Conservation (phyloP, 2,888 invertebrate genomes). For the Synergus umbraculus region DNA sequence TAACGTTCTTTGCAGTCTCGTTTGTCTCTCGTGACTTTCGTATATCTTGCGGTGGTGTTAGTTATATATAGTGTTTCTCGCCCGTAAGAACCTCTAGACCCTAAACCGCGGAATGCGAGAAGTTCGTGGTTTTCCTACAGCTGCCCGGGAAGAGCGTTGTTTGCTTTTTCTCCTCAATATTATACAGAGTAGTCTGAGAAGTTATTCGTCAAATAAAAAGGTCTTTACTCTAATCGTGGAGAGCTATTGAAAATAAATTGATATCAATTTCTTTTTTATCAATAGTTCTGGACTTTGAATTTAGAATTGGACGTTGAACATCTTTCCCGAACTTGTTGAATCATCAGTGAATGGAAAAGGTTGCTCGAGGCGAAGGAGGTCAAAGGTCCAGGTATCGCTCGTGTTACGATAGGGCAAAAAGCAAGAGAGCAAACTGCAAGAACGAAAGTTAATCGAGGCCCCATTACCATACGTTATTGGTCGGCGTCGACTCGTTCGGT, state of each 20-base stretch:
- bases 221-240: not conserved
- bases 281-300: not conserved
- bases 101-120: conserved; percentile 67
- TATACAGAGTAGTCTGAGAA: not conserved
- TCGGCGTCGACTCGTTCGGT: conserved; percentile 69
- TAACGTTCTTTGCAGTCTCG: not conserved
- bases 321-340: not conserved
- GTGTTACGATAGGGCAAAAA: conserved; percentile 55
- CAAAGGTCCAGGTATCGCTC: conserved; percentile 55
- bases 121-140: conserved; percentile 57
- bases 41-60: not conserved
- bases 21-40: not conserved
- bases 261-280: not conserved
- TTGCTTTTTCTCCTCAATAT: conserved; percentile 36
- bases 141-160: conserved; percentile 49
- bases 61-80: conserved; percentile 9
- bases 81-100: conserved; percentile 42
- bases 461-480: conserved; percentile 76
- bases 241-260: not conserved
- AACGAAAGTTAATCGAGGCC: conserved; percentile 69
- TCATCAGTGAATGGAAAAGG: conserved; percentile 20
- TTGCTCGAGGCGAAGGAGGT: conserved; percentile 43
- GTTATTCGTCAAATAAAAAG: not conserved
- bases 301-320: not conserved
- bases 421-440: conserved; percentile 52